phyloP scores from a whole-genome alignment of 2,113 vertebrate genomes.

The Chiloscyllium plagiosum region DNA sequence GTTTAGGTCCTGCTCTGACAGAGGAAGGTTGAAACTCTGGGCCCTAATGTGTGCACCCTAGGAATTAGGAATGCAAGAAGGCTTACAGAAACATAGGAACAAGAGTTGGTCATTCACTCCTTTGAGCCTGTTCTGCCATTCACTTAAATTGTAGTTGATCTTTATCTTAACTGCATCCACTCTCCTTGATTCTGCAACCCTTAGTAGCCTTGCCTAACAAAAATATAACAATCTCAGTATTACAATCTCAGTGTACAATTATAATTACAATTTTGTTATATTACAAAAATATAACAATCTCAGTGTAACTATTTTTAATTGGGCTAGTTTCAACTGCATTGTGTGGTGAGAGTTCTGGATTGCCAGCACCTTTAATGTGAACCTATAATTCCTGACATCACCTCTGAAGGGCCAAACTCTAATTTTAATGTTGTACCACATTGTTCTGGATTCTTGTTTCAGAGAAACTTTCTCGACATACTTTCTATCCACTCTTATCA shows the following conservation, averaged over 20 bases:
- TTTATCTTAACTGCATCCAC: background rate
- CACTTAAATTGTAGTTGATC: background rate
- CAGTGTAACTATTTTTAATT: background rate
- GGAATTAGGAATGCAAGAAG: background rate
- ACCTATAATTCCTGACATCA: background rate
- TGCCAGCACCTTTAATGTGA: background rate
- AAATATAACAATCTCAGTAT: background rate
- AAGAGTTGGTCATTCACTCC: background rate
- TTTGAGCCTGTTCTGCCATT: background rate
- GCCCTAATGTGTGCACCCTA: background rate
- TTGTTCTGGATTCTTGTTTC: background rate
- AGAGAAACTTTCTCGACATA: background rate
- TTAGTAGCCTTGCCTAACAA: background rate
- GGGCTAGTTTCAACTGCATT: background rate
- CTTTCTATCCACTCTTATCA: background rate
- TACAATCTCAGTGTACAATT: too few relatives aligned
- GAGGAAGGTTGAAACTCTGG: background rate
- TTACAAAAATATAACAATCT: background rate
- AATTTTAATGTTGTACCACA: background rate
- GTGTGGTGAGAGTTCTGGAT: background rate
- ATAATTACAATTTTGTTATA: too few relatives aligned
- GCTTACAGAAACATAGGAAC: background rate
- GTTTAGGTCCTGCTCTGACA: background rate
- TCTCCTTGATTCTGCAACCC: background rate
- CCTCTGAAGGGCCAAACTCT: background rate